A percentile compares a stretch with the other conserved stretches of the same genome.
Evolutionary conservation across 2,113 vertebrate genomes (phyloP).

Genomic region (Hippopotamus amphibius): DNA sequence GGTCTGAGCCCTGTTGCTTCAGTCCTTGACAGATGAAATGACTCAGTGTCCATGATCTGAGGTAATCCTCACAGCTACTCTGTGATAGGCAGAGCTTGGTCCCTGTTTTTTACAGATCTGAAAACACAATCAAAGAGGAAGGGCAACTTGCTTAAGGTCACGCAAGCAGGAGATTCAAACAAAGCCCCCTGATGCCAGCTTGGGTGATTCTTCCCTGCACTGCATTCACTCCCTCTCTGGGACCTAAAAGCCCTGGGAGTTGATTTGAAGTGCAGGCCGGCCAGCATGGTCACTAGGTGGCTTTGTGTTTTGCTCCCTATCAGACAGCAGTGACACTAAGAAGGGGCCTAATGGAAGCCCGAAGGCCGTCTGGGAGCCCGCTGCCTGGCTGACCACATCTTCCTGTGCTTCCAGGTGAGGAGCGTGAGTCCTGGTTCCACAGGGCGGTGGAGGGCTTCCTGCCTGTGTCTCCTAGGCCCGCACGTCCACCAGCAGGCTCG

Average conservation of each 20-base stretch:
- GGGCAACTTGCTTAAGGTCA: background rate
- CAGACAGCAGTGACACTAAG: background rate
- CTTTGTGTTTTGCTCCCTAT: background rate
- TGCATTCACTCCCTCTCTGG: background rate
- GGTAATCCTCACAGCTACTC: no score
- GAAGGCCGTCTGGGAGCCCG: background rate
- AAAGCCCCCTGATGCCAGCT: background rate
- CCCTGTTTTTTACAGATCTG: background rate
- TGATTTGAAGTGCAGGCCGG: background rate
- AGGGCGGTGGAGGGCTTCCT: background rate
- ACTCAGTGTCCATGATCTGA: background rate
- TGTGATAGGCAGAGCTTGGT: background rate
- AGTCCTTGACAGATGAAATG: background rate
- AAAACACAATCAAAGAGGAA: background rate
- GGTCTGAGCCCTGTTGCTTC: background rate
- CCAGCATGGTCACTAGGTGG: background rate
- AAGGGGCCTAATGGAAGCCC: background rate
- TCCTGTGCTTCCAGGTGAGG: background rate
- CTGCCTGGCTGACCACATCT: rapidly evolving
- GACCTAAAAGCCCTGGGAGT: background rate
- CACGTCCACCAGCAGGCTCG: background rate
- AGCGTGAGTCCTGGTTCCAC: background rate
- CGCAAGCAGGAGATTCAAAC: background rate
- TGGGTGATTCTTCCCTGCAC: background rate
- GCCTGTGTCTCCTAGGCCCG: background rate